Conservation (phyloP, 2,888 invertebrate species). For the Timema cristinae region DNA sequence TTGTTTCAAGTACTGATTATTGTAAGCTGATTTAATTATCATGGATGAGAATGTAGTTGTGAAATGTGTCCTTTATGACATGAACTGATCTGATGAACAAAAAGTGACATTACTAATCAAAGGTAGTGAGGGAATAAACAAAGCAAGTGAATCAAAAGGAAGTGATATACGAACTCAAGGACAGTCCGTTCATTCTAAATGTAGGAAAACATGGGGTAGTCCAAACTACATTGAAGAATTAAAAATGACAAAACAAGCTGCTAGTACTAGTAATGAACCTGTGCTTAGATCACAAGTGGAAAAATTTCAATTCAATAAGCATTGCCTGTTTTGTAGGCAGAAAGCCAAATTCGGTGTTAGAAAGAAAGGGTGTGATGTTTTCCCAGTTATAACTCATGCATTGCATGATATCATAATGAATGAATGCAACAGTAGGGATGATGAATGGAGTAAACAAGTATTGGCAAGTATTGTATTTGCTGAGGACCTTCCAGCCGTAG, state of each 20-base stretch:
- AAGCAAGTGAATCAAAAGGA: too few species aligned
- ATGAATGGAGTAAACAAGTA: background rate
- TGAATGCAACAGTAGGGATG: background rate
- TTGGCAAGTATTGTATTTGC: background rate
- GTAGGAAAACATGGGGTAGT: too few species aligned
- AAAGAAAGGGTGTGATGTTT: background rate
- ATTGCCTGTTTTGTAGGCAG: constrained; percentile 8
- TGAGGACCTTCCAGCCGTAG: background rate
- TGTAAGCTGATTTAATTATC: too few species aligned
- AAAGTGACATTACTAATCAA: background rate
- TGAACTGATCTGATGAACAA: background rate
- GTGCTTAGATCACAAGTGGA: background rate
- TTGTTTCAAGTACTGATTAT: too few species aligned
- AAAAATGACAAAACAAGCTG: too few species aligned
- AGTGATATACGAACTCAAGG: too few species aligned
- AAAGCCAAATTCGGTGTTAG: background rate
- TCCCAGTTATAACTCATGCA: background rate
- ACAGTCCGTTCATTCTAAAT: too few species aligned
- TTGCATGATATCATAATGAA: background rate
- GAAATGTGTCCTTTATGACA: too few species aligned
- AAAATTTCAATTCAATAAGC: background rate
- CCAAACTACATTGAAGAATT: too few species aligned
- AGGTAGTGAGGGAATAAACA: too few species aligned
- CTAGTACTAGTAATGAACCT: background rate
- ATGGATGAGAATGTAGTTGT: too few species aligned